Percentiles rank a stretch among this genome's conserved stretches.
Conservation (phyloP, 2,888 invertebrate genomes). For the Cantharis flavilabris region DNA sequence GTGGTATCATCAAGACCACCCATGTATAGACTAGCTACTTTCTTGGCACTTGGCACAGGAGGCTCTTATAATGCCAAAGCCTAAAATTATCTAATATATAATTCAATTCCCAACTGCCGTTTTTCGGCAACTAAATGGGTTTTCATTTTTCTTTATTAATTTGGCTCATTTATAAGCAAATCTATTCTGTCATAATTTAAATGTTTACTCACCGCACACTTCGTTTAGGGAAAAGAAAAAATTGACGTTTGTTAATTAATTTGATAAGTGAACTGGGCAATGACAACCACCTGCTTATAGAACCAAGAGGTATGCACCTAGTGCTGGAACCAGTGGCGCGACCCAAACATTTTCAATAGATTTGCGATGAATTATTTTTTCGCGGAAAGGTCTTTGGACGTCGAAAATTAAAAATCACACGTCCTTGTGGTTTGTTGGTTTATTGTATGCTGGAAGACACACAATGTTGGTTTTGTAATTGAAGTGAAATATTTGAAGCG, state of each 20-base stretch:
- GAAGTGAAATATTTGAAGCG: background rate
- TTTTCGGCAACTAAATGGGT: background rate
- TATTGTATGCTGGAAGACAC: background rate
- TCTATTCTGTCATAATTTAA: background rate
- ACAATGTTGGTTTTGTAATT: background rate
- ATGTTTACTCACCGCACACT: background rate
- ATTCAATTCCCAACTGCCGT: background rate
- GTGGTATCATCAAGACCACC: too few relatives aligned
- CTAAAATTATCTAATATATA: background rate
- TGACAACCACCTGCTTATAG: background rate
- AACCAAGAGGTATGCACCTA: background rate
- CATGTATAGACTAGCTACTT: too few relatives aligned
- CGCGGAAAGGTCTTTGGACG: background rate
- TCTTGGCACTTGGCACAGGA: too few relatives aligned
- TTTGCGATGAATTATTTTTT: background rate
- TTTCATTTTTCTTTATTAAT: background rate
- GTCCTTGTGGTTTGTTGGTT: background rate
- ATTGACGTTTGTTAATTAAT: background rate
- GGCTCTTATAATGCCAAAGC: background rate
- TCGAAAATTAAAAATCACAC: background rate
- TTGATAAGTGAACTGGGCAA: background rate
- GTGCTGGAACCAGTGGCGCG: background rate
- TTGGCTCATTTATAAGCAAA: background rate
- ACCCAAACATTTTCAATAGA: background rate
- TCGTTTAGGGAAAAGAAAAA: background rate